Conservation (phyloP, 2,797 vertebrate genomes). For the Pelochelys cantorii region DNA sequence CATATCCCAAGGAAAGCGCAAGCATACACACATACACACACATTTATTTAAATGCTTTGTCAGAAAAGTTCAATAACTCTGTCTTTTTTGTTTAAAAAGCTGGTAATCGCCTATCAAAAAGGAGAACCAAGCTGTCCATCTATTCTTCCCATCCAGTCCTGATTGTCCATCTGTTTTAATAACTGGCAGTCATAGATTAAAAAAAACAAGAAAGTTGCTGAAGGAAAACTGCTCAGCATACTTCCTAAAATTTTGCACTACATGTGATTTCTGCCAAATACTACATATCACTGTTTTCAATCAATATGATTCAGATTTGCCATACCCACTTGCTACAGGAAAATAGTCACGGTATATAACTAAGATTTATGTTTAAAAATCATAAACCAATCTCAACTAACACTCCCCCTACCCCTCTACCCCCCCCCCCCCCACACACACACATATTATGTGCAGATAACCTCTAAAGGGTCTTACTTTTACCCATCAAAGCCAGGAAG, state of each 20-base stretch:
- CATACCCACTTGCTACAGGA: neutral
- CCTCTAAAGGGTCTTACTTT: neutral
- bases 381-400: neutral
- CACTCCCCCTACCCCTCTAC: too few species aligned
- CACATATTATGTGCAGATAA: neutral
- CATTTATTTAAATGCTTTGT: neutral
- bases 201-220: neutral
- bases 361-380: neutral
- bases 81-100: neutral
- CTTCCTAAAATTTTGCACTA: neutral
- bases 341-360: constrained; percentile 1
- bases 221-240: neutral
- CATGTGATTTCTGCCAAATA: neutral
- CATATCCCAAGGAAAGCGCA: neutral
- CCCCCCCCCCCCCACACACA: fast-evolving
- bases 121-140: neutral
- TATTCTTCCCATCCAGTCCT: neutral
- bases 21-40: too few species aligned
- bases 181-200: fast-evolving
- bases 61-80: fast-evolving
- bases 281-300: constrained; percentile 21
- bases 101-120: neutral
- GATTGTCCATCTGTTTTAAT: neutral
- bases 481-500: constrained; percentile 6
- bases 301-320: constrained; percentile 46